Conservation (phyloP, 2,113 vertebrate genomes). For the Labeo rohita region DNA sequence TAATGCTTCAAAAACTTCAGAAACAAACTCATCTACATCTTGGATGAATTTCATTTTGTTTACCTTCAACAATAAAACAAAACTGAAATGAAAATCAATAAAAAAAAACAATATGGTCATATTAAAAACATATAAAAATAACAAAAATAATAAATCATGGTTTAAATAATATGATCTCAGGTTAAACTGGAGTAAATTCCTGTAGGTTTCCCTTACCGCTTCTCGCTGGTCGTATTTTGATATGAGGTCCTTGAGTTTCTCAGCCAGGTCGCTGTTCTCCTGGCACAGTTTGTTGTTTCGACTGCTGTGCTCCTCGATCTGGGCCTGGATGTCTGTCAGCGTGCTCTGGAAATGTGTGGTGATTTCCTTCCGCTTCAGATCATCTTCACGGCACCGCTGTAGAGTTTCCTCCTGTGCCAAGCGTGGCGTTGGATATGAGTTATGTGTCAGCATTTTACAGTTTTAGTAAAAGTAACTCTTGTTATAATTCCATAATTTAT, state of each 20-base stretch:
- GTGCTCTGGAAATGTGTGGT: conserved; percentile 96
- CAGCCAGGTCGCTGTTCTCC: conserved; percentile 92
- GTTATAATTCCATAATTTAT: not conserved
- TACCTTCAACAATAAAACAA: no score
- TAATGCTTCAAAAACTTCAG: not conserved
- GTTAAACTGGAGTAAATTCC: not conserved
- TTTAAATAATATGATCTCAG: not conserved
- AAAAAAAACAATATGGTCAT: no score
- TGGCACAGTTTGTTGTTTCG: conserved; percentile 94
- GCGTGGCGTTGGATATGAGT: not conserved
- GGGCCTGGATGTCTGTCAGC: conserved; percentile 91
- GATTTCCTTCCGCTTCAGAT: conserved; percentile 98
- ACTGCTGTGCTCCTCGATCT: conserved; percentile 96
- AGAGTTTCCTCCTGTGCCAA: conserved; percentile 90
- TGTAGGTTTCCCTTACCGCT: conserved; percentile 78
- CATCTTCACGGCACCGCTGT: conserved; percentile 93
- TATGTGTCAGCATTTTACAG: not conserved
- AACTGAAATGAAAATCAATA: no score
- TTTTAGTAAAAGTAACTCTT: not conserved
- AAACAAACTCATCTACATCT: not conserved
- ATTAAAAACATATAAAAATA: no score
- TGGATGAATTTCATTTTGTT: not conserved
- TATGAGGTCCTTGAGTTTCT: conserved; percentile 94
- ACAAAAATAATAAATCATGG: no score
- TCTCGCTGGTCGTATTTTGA: conserved; percentile 95